Conservation (phyloP, 2,888 invertebrate species). For the Xestia rhomboidea region DNA sequence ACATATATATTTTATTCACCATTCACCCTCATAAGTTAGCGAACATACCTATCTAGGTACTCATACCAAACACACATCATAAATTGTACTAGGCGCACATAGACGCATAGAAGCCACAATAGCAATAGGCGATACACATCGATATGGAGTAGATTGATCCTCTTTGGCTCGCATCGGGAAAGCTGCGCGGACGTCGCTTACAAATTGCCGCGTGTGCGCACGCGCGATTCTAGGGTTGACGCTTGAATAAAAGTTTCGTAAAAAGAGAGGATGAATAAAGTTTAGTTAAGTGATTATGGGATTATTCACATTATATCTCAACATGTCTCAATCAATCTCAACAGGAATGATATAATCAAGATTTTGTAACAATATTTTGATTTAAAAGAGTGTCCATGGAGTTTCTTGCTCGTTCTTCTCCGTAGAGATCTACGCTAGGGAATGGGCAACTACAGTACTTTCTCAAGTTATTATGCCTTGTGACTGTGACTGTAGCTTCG, state of each 20-base stretch:
- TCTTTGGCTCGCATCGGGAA: constrained; percentile 66
- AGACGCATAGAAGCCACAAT: constrained; percentile 38
- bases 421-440: too few relatives aligned
- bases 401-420: too few relatives aligned
- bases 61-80: constrained; percentile 23
- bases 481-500: too few relatives aligned
- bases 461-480: too few relatives aligned
- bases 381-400: too few relatives aligned
- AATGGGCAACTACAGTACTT: too few relatives aligned
- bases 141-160: constrained; percentile 67
- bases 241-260: neutral
- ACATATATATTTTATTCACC: neutral
- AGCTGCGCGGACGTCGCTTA: constrained; percentile 78
- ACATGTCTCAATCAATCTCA: too few relatives aligned
- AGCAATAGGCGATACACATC: constrained; percentile 52
- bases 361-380: too few relatives aligned
- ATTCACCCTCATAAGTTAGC: neutral
- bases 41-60: neutral
- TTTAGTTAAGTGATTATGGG: too few relatives aligned
- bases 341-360: too few relatives aligned
- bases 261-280: neutral
- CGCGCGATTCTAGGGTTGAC: constrained; percentile 79
- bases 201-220: constrained; percentile 83
- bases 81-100: constrained; percentile 40
- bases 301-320: too few relatives aligned